Base-by-base conservation (phyloP, 1,140 invertebrate genomes). In the Drosophila santomea region DNA sequence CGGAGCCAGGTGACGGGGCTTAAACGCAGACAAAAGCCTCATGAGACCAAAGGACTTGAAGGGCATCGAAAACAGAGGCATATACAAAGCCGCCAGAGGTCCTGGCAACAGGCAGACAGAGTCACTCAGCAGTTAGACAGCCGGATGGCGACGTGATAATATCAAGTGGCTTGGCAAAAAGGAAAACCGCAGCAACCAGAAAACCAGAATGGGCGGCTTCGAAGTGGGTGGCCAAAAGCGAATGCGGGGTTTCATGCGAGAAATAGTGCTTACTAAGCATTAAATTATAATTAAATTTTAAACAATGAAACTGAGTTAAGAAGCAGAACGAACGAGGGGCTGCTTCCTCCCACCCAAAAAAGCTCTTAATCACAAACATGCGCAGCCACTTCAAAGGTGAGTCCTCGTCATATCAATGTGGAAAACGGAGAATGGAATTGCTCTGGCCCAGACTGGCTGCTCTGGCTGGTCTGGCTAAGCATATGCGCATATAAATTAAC, bases 401-500 rank as follows among this genome's bases (percentile, higher is more conserved):
- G 67, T 54, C 59, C 55, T 76, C 69, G 54, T 71, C 78, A 81
- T 80, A 80, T 80, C 73, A 81, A 81, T 80, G 78, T 57, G 28
- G 15, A 52, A 17, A 73, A 38, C 50, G 60, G 41, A 64, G 58
- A 66, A 76, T 76, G 74, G 74, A 69, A 77, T 61, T 77, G 73
- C 43, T 73, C 35, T 45, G 48, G n/a, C 17, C 45, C 59, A 45
- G 39, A 12, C n/a, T 25, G 45, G 15, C 66, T 36, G 60, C 23
- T 20, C 17, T 20, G 45, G 15, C 66, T 36, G 60, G 28, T 8
- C 66, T 59, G 68, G 84, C 84, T 89, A 90, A 89, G 83, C 84
- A 89, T 89, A 89, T 89, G 84, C 84, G 84, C 84, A 89, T 89
- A 89, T 90, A 89, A 89, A 89, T 89, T 89, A 89, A 89, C 84